phyloP scores from a whole-genome alignment of 2,797 vertebrate species.

The Thunnus albacares region DNA sequence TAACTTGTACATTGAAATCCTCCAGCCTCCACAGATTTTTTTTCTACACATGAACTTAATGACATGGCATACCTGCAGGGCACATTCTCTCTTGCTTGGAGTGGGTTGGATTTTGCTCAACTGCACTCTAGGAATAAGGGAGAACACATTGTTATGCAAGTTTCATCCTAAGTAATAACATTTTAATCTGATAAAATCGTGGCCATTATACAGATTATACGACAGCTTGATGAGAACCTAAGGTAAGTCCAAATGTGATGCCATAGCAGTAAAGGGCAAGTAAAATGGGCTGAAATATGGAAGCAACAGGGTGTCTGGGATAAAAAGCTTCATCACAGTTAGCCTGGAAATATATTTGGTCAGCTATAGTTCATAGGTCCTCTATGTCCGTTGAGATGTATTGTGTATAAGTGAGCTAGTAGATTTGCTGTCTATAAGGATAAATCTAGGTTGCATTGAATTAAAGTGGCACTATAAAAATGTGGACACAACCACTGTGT shows the following conservation, averaged over 20 bases:
- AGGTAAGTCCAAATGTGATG: background rate
- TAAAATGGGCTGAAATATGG: background rate
- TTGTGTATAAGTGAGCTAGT: background rate
- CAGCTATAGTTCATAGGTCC: background rate
- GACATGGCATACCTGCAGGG: constrained; percentile 15
- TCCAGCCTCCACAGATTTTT: too few species aligned
- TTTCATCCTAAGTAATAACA: background rate
- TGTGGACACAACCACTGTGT: background rate
- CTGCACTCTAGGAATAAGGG: background rate
- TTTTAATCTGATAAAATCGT: background rate
- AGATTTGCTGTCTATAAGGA: background rate
- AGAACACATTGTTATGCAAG: background rate
- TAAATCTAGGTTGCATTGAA: background rate
- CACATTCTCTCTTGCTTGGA: background rate
- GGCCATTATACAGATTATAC: background rate
- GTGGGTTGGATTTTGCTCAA: background rate
- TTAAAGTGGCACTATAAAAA: background rate
- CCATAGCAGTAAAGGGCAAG: background rate
- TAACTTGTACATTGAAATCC: background rate
- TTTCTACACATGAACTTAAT: background rate
- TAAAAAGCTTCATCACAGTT: too few species aligned
- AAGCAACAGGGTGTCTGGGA: too few species aligned
- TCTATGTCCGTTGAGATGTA: background rate
- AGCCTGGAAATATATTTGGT: too few species aligned
- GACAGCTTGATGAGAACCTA: background rate